A percentile compares a stretch with the other conserved stretches of the same genome.
Conservation (phyloP, 2,113 vertebrate genomes). For the Percina caprodes region DNA sequence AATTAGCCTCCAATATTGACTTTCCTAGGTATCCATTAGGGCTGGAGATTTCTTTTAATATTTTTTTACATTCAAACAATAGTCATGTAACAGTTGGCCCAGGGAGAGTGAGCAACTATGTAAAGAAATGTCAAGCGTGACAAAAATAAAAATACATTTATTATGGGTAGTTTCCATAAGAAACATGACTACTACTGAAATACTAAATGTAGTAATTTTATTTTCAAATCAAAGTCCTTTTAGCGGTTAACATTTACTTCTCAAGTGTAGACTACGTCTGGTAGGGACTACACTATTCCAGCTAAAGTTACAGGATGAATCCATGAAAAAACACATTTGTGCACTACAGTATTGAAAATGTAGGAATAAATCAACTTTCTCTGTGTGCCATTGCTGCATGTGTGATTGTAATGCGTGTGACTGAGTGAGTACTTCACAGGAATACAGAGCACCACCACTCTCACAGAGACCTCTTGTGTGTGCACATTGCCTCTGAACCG, state of each 20-base stretch:
- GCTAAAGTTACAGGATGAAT: not conserved
- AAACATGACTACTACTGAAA: not conserved
- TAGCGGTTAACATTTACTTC: not conserved
- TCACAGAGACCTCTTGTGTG: constrained; percentile 81
- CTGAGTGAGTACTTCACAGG: constrained; percentile 71
- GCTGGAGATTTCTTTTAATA: not conserved
- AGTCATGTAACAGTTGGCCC: not conserved
- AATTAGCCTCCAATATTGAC: constrained; percentile 2
- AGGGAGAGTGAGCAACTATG: not conserved
- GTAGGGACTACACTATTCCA: not conserved
- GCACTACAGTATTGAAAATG: not conserved
- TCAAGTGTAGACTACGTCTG: not conserved
- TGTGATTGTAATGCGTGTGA: constrained; percentile 31
- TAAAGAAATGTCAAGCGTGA: not conserved
- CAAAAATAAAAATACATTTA: not conserved
- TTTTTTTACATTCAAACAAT: constrained; percentile 15
- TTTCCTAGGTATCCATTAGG: not conserved
- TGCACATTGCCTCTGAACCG: constrained; percentile 62
- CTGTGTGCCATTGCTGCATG: not conserved
- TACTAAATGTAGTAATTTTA: not conserved
- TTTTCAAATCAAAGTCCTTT: not conserved
- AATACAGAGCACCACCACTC: constrained; percentile 73
- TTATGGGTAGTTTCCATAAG: not conserved
- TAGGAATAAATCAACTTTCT: constrained; percentile 7
- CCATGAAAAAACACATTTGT: not conserved